Evolutionary conservation across 2,888 invertebrate species (phyloP).

Genomic region (Coleophora flavipennella): DNA sequence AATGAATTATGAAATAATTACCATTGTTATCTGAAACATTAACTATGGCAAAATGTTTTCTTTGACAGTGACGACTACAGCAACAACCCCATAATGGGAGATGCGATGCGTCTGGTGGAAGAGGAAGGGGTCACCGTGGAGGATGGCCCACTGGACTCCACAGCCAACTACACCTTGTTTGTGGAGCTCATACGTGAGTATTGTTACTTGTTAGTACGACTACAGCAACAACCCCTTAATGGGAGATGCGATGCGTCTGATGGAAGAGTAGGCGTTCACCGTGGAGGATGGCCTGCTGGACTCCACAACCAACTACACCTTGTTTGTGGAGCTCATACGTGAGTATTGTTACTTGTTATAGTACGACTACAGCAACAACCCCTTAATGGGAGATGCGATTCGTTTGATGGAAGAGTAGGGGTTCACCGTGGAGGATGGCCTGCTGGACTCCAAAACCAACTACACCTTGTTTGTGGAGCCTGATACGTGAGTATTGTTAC

Average conservation of each 20-base stretch:
- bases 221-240: conserved; percentile 33
- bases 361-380: conserved; percentile 30
- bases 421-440: conserved; percentile 72
- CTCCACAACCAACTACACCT: conserved; percentile 85
- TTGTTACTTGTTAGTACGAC: too few species aligned
- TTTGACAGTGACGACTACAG: conserved; percentile 21
- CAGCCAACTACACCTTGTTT: conserved; percentile 88
- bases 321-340: conserved; percentile 89
- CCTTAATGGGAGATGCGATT: conserved; percentile 31
- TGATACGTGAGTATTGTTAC: conserved; percentile 83
- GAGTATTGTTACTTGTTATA: too few species aligned
- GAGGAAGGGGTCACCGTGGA: conserved; percentile 19
- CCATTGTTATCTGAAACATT: too few species aligned
- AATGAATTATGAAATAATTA: too few species aligned
- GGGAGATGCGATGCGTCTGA: conserved; percentile 24
- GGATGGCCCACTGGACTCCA: conserved; percentile 83
- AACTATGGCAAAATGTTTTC: too few species aligned
- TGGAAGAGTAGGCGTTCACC: conserved; percentile 17
- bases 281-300: conserved; percentile 81
- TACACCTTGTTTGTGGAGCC: conserved; percentile 90
- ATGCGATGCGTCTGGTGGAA: conserved; percentile 20
- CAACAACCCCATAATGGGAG: conserved; percentile 32
- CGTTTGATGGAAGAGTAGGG: conserved; percentile 19
- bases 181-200: conserved; percentile 85
- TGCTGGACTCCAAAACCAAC: conserved; percentile 81